Percentiles rank a stretch among this genome's conserved stretches.
phyloP scores from a whole-genome alignment of 2,797 vertebrate genomes.

The Mormyrus proboscirostris region DNA sequence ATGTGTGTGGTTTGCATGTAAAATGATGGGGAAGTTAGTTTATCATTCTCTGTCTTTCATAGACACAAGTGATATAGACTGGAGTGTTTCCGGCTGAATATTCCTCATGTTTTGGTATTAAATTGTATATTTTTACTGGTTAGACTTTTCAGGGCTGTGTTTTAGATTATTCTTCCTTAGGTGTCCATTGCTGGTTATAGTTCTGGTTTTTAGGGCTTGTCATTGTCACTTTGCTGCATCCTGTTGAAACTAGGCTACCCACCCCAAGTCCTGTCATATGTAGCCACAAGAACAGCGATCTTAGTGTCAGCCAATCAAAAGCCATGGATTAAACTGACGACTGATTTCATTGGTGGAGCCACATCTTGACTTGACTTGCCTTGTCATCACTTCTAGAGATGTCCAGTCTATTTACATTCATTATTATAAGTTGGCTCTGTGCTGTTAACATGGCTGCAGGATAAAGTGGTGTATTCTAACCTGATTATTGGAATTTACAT shows the following conservation, averaged over 20 bases:
- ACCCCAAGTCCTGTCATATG: not conserved
- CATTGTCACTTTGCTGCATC: not conserved
- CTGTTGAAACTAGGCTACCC: not conserved
- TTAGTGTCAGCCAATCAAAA: not conserved
- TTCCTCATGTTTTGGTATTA: not conserved
- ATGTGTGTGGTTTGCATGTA: not conserved
- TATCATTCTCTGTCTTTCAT: not conserved
- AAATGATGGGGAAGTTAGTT: not conserved
- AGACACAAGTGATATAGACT: not conserved
- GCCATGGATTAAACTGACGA: not conserved
- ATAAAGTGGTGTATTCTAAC: not conserved
- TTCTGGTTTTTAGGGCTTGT: not conserved
- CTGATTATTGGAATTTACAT: not conserved
- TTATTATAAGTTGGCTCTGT: not conserved
- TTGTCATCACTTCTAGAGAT: not conserved
- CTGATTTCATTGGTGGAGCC: not conserved
- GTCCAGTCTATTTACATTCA: not conserved
- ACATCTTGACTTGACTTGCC: not conserved
- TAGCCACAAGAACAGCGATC: not conserved
- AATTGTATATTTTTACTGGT: not conserved
- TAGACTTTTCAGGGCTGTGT: not conserved
- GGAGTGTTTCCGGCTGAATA: not conserved
- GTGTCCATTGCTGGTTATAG: not conserved
- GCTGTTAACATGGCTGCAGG: not conserved
- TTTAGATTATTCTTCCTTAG: not conserved